A percentile compares a stretch with the other conserved stretches of the same genome.
Evolutionary conservation across 2,888 invertebrate genomes (phyloP).

Genomic region (Ochropacha duplaris): DNA sequence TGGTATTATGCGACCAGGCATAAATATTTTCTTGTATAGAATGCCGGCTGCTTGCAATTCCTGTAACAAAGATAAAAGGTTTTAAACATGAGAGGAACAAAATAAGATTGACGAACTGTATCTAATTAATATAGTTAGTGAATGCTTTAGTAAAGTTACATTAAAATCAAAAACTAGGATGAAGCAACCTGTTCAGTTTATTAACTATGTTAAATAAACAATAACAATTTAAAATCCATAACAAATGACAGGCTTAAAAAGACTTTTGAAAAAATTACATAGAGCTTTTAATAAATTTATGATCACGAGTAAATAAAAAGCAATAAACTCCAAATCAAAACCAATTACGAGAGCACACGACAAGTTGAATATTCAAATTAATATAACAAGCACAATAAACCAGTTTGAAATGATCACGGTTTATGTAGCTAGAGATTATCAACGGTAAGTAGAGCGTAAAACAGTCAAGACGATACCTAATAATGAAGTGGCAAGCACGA

Average conservation of each 20-base stretch:
- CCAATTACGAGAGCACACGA: slow-evolving; percentile 6
- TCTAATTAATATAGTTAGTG: background rate
- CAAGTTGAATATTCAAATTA: slow-evolving; percentile 22
- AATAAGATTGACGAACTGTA: background rate
- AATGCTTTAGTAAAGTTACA: background rate
- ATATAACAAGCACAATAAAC: slow-evolving; percentile 30
- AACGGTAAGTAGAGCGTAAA: slow-evolving; percentile 47
- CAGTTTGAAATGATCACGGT: slow-evolving; percentile 40
- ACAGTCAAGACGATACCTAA: slow-evolving; percentile 33
- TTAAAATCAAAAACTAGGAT: no score
- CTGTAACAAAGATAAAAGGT: slow-evolving; percentile 57
- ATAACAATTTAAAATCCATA: no score
- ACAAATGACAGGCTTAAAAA: background rate
- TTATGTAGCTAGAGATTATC: slow-evolving; percentile 45
- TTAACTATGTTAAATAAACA: no score
- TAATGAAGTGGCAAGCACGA: slow-evolving; percentile 44
- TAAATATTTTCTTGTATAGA: slow-evolving; percentile 67
- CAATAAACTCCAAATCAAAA: slow-evolving; percentile 1
- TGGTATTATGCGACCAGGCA: slow-evolving; percentile 71
- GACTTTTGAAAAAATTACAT: background rate
- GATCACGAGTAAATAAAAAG: background rate
- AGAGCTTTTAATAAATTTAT: background rate
- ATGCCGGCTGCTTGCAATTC: slow-evolving; percentile 60
- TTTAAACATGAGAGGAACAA: background rate
- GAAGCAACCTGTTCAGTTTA: no score